Base-by-base conservation (phyloP, 2,113 vertebrate species). In the Microtus oregoni region DNA sequence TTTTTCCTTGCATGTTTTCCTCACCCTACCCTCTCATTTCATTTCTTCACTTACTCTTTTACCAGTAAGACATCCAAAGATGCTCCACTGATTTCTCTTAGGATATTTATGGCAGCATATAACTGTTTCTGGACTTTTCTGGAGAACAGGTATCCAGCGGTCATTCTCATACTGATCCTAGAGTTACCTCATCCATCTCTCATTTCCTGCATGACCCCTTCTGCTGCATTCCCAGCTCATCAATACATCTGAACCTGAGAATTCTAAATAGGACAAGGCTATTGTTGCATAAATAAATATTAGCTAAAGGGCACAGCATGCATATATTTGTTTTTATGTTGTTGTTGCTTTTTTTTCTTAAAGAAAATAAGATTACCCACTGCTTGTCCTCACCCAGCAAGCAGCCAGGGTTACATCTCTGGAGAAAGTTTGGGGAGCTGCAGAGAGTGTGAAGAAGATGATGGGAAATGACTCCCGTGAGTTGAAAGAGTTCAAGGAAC, bases 51-150 rank as follows among this genome's bases (percentile, higher is more conserved):
- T 79, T 95, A 55, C 26, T 55, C 11, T 94, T 67, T n/a, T 30
- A 73, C 89, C 61, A 90, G 14, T 86, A 91, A 89, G 20, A 78
- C 41, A 91, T 24, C n/a, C 91, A 97, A 81, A 88, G 92, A 92
- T 3, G 67, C 47, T 88, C 63, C 92, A 13, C 35, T 70, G 72
- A 77, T 77, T 91, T 96, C 47, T 20, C 47, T 86, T 94, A 50
- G 35, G 78, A 89, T 96, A 89, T 96, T 96, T 92, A 95, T 89
- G 44, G 47, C 15, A 86, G 41, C 22, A 67, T 28, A n/a, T 89
- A 10, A 78, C n/a, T 82, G 24, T 70, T 89, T 95, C 55, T 91
- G 55, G 92, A 32, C 65, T 94, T 52, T 86, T 63, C 65, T 14
- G 75, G 68, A 86, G n/a, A 41, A 95, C 50, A 92, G 9, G 20